These are phyloP conservation scores for Distichodus sexfasciatus DNA, from an alignment of 2,797 vertebrate genomes.

Conservation along the genomic window DNA sequence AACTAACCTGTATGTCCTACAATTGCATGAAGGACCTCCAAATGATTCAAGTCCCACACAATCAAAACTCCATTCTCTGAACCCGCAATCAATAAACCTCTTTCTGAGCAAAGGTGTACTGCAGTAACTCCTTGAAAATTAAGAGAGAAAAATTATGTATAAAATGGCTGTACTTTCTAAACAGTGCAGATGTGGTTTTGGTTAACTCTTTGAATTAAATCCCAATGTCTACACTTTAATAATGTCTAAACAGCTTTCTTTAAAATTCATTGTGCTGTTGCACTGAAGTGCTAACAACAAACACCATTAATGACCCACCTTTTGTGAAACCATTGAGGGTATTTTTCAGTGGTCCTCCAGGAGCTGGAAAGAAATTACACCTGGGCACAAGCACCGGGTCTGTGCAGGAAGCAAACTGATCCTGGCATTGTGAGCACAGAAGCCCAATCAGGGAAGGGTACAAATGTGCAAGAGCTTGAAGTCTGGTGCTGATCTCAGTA, in stretches of 20 bases:
- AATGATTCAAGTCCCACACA: conserved; percentile 70
- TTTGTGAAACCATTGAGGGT: conserved; percentile 66
- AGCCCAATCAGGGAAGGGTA: conserved; percentile 67
- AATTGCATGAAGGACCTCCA: conserved; percentile 66
- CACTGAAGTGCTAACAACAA: neutral
- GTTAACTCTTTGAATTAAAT: no score
- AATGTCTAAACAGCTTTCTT: neutral
- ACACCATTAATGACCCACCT: conserved; percentile 57
- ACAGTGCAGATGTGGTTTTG: no score
- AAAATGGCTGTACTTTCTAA: no score
- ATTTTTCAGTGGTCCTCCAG: conserved; percentile 69
- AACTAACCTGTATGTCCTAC: conserved; percentile 73
- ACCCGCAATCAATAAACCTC: conserved; percentile 70
- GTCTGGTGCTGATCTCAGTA: conserved; percentile 73
- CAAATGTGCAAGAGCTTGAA: conserved; percentile 59
- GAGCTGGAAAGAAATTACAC: conserved; percentile 75
- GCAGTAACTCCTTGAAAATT: conserved; percentile 66
- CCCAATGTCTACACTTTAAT: no score
- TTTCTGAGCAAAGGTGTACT: conserved; percentile 65
- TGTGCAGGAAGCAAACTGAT: conserved; percentile 67
- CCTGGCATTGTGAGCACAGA: conserved; percentile 73
- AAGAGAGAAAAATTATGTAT: neutral
- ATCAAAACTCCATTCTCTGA: conserved; percentile 67
- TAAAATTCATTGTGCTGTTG: no score
- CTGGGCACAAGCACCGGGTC: conserved; percentile 74